Conservation (phyloP, 2,797 vertebrate species). For the Gymnoscopelus braueri region DNA sequence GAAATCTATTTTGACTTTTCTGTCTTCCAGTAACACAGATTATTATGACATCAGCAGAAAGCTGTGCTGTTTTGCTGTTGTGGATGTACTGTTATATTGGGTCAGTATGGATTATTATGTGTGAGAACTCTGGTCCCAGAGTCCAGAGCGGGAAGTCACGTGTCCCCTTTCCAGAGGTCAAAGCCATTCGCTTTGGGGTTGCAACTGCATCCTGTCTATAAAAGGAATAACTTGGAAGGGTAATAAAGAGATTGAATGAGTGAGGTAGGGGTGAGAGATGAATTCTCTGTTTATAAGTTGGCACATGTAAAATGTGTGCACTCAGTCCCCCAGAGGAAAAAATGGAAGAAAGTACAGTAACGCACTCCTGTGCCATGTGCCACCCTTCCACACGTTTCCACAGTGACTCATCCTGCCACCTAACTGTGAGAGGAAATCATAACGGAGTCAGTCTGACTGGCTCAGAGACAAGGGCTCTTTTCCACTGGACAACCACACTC, state of each 20-base stretch:
- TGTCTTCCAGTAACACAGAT: background rate
- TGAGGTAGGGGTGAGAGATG: background rate
- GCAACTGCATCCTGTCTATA: no score
- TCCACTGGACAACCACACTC: conserved; percentile 66
- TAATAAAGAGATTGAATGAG: no score
- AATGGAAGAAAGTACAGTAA: conserved; percentile 25
- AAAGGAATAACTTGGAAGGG: no score
- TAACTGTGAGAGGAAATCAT: conserved; percentile 68
- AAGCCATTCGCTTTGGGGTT: conserved; percentile 17
- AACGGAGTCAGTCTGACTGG: conserved; percentile 54
- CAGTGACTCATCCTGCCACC: conserved; percentile 79
- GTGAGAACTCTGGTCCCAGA: conserved; percentile 34
- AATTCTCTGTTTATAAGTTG: conserved; percentile 24
- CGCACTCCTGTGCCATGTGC: conserved; percentile 44
- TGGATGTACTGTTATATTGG: conserved; percentile 31
- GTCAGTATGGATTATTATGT: conserved; percentile 50
- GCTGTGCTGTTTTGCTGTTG: conserved; percentile 34
- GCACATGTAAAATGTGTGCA: conserved; percentile 12
- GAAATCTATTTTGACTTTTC: conserved; percentile 3
- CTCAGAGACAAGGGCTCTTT: conserved; percentile 52
- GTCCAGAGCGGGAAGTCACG: conserved; percentile 22
- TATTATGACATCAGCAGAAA: conserved; percentile 10
- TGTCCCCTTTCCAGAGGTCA: conserved; percentile 32
- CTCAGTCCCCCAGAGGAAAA: background rate
- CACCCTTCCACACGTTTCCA: conserved; percentile 68